Evolutionary conservation across 2,888 invertebrate genomes (phyloP).

Genomic region (Rapana venosa): DNA sequence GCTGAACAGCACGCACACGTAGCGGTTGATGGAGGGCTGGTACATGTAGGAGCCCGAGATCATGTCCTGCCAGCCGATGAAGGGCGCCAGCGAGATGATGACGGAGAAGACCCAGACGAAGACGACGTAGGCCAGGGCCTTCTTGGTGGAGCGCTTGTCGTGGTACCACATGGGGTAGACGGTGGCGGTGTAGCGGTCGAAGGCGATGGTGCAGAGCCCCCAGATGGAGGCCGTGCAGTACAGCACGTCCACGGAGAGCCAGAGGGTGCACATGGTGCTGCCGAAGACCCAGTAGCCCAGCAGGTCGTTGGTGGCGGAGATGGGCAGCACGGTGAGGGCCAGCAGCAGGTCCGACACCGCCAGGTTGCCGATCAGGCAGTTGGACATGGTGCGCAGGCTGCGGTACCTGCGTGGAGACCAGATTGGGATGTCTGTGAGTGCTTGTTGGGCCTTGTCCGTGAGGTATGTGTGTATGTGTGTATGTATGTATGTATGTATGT

Average conservation of each 20-base stretch:
- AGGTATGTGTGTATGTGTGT: too few species aligned
- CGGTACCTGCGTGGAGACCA: constrained; percentile 54
- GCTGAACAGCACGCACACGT: constrained; percentile 75
- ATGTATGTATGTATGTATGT: too few species aligned
- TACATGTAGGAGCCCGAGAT: constrained; percentile 67
- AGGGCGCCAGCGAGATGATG: constrained; percentile 76
- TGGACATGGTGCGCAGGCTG: constrained; percentile 76
- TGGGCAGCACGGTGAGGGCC: constrained; percentile 76
- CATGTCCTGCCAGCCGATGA: constrained; percentile 75
- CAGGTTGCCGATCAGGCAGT: constrained; percentile 78
- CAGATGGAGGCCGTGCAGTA: constrained; percentile 79
- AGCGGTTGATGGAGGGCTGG: constrained; percentile 61
- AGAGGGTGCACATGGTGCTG: constrained; percentile 72
- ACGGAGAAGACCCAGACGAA: constrained; percentile 78
- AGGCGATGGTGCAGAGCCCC: constrained; percentile 78
- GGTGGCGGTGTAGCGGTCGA: constrained; percentile 78
- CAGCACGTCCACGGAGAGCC: constrained; percentile 76
- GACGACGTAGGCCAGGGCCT: constrained; percentile 74
- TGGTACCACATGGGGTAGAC: constrained; percentile 78
- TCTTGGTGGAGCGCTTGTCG: constrained; percentile 72
- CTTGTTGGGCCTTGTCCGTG: not conserved
- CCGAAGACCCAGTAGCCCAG: constrained; percentile 78
- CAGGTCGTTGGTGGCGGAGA: constrained; percentile 75
- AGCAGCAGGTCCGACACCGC: constrained; percentile 78
- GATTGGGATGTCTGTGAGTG: not conserved